phyloP scores from a whole-genome alignment of 2,113 vertebrate genomes.

The Ceuthmochares aereus region DNA sequence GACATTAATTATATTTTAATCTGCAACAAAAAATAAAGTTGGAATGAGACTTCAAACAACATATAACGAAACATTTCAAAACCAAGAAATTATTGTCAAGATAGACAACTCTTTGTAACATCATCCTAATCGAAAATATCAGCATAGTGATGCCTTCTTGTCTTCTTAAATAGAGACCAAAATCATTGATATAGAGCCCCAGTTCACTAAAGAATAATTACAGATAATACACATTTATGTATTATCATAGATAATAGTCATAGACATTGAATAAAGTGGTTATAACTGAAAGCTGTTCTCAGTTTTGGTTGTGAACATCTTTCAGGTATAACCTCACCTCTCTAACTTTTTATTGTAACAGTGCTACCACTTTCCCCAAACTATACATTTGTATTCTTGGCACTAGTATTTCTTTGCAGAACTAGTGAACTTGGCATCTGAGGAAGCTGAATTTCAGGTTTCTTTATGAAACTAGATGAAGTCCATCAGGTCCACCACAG shows the following conservation, averaged over 20 bases:
- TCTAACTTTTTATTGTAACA: background rate
- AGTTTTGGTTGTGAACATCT: background rate
- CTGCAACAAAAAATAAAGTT: background rate
- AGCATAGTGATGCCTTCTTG: background rate
- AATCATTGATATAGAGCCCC: background rate
- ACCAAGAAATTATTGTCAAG: background rate
- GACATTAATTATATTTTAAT: background rate
- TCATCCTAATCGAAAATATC: background rate
- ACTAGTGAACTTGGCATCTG: background rate
- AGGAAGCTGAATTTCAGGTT: background rate
- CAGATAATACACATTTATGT: background rate
- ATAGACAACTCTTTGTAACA: background rate
- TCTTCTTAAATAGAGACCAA: background rate
- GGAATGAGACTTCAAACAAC: background rate
- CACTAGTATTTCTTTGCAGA: background rate
- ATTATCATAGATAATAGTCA: background rate
- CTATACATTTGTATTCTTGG: background rate
- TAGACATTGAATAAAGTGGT: background rate
- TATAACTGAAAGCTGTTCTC: background rate
- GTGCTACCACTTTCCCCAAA: background rate
- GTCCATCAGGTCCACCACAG: background rate
- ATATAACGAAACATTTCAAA: background rate
- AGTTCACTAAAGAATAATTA: background rate
- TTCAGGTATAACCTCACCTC: background rate
- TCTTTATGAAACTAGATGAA: background rate